Evolutionary conservation across 2,888 invertebrate genomes (phyloP).

Genomic region (Fabriciana adippe): DNA sequence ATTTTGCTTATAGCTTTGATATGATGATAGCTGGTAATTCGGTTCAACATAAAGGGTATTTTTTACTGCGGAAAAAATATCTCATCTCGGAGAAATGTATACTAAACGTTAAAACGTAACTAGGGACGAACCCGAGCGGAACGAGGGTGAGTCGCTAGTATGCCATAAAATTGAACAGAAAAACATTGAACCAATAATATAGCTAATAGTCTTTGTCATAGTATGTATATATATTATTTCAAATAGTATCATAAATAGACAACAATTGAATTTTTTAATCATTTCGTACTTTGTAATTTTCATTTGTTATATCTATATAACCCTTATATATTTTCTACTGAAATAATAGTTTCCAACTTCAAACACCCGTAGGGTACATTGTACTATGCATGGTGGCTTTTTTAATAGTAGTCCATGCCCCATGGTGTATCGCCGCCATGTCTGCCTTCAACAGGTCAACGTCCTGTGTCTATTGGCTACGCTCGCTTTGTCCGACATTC

Average conservation of each 20-base stretch:
- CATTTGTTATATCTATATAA: slow-evolving; percentile 19
- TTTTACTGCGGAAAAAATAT: no score
- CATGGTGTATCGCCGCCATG: slow-evolving; percentile 71
- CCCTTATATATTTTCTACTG: slow-evolving; percentile 37
- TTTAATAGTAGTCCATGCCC: slow-evolving; percentile 52
- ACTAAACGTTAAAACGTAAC: no score
- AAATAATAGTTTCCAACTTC: slow-evolving; percentile 24
- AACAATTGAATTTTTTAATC: not conserved
- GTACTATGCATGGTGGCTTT: slow-evolving; percentile 44
- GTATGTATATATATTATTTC: not conserved
- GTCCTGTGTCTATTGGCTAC: slow-evolving; percentile 64
- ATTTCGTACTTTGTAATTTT: not conserved
- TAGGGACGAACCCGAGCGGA: no score
- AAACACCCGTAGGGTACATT: slow-evolving; percentile 31
- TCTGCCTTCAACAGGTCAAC: slow-evolving; percentile 64
- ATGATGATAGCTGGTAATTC: no score
- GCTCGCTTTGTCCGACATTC: slow-evolving; percentile 61
- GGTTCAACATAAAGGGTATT: no score
- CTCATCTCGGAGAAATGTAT: no score
- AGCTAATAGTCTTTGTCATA: not conserved
- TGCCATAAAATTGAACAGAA: no score
- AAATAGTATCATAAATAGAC: not conserved
- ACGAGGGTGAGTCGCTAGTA: no score
- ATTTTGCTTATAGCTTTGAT: no score
- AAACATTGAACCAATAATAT: not conserved